Base-by-base conservation (phyloP, 2,888 invertebrate genomes). In the Slavum lentiscoides region DNA sequence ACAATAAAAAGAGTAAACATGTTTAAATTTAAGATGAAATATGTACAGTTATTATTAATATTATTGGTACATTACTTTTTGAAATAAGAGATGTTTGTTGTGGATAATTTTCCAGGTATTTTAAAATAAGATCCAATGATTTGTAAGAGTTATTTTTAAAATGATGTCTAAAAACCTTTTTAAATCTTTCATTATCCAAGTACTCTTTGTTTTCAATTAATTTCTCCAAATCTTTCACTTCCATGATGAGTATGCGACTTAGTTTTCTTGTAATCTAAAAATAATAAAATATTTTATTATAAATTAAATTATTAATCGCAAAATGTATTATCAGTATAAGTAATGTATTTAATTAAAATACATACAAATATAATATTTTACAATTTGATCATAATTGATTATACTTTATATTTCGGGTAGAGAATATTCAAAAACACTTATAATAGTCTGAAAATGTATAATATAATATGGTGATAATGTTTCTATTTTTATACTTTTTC, bases 41-140 rank as follows among this genome's bases (percentile, higher is more conserved):
- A 58, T 7, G 4, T 23, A 19, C 49, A 61, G 49, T 61, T 39
- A 53, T 39, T 70, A 43, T 53, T 55, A 43, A 58, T 39, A 53
- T 39, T 70, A 43, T 39, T 39, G 21, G 49, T 70, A 62, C 0
- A 55, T 80, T 80, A 80, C 80, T 58, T 70, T 62, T 21, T 23
- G 70, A 23, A 80, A 80, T 53, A 30, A 23, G 23, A 43, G 39
- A 43, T 19, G 66, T 72, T 70, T 80, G 70, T 4, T 80, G 80
- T 1, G 80, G 43, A 58, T 64, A 80, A 9, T 19, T 55, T 55
- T 80, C 39, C 9, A 80, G 43, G 21, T 80, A 80, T 58, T 80
- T 23, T 58, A 64, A 64, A 43, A 80, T 0, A 64, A 66, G 39
- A 72, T 70, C 49, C 39, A 64, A 43, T 23, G 58, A 30, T 23